phyloP scores from a whole-genome alignment of 2,888 invertebrate species.

The Cephus sareptanus region DNA sequence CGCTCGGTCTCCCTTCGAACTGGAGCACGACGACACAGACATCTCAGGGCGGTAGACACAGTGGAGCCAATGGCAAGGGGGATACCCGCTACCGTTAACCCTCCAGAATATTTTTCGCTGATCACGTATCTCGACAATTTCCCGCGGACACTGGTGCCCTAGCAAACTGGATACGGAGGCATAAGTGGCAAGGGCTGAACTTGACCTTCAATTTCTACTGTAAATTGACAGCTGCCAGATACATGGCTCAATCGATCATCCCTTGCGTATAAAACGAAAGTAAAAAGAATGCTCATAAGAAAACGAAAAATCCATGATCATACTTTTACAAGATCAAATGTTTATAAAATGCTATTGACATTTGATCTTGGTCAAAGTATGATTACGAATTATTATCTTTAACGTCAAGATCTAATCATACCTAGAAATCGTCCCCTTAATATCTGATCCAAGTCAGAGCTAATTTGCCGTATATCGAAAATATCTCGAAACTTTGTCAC shows the following conservation, averaged over 20 bases:
- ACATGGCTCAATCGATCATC: neutral
- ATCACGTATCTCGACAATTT: slow-evolving; percentile 4
- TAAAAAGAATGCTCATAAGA: neutral
- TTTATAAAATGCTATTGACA: no score
- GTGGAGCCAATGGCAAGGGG: neutral
- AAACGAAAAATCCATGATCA: no score
- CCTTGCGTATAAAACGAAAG: neutral
- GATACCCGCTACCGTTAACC: neutral
- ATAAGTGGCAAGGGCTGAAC: neutral
- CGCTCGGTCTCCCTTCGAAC: neutral
- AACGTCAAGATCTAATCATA: no score
- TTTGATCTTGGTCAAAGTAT: no score
- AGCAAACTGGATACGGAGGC: neutral
- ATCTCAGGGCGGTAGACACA: neutral
- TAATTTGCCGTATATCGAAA: no score
- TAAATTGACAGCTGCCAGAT: neutral
- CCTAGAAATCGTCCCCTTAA: no score
- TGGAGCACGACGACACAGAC: neutral
- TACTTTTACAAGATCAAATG: no score
- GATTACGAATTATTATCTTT: no score
- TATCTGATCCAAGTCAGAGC: no score
- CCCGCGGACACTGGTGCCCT: neutral
- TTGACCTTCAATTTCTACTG: neutral
- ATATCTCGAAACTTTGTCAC: no score
- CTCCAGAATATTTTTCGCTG: neutral